A percentile compares a stretch with the other conserved stretches of the same genome.
phyloP scores from a whole-genome alignment of 2,113 vertebrate genomes.

The Gambusia affinis region DNA sequence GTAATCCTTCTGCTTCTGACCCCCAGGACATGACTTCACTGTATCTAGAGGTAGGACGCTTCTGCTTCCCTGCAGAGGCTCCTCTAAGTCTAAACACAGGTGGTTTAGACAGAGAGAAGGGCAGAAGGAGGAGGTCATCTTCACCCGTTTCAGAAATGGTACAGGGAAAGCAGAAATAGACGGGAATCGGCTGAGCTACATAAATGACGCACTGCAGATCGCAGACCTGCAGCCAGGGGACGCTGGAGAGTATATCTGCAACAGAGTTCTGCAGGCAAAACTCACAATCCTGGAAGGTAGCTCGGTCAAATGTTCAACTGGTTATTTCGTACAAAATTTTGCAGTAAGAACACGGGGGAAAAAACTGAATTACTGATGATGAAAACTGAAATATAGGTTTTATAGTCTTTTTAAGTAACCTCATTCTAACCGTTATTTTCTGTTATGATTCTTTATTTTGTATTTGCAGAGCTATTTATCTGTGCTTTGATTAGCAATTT shows the following conservation, averaged over 20 bases:
- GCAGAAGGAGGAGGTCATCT: conserved; percentile 32
- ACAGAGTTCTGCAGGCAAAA: conserved; percentile 22
- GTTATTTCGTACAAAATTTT: neutral
- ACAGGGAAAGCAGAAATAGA: conserved; percentile 42
- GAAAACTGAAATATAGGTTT: neutral
- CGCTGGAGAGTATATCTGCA: conserved; percentile 66
- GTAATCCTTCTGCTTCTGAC: neutral
- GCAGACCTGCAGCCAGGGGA: conserved; percentile 58
- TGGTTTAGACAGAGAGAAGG: conserved; percentile 44
- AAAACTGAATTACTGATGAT: neutral
- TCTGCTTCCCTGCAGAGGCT: conserved; percentile 61
- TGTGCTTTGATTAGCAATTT: neutral
- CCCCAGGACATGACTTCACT: conserved; percentile 37
- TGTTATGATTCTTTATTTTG: neutral
- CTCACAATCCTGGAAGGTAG: conserved; percentile 51
- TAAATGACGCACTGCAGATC: conserved; percentile 59
- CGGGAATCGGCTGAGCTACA: conserved; percentile 42
- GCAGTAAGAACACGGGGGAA: neutral
- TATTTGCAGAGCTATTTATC: neutral
- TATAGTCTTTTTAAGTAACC: neutral
- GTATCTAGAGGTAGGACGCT: conserved; percentile 63
- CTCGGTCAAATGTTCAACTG: neutral
- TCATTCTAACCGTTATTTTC: neutral
- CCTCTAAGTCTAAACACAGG: conserved; percentile 35
- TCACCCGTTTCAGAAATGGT: conserved; percentile 59